Evolutionary conservation across 2,888 invertebrate species (phyloP).

Genomic region (Sturmia bella): DNA sequence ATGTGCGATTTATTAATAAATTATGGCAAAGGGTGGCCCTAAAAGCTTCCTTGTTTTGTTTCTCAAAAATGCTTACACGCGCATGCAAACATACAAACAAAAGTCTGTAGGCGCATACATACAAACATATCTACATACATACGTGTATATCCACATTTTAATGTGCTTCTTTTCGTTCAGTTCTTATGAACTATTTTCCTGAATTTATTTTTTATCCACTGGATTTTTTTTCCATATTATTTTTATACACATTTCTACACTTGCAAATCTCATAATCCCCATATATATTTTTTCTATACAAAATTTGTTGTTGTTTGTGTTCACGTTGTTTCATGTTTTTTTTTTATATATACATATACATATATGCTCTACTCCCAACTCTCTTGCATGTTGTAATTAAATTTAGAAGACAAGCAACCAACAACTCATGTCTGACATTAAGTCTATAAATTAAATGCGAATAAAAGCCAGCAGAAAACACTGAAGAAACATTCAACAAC

Average conservation of each 20-base stretch:
- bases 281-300: slow-evolving; percentile 6
- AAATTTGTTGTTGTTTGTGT: slow-evolving; percentile 18
- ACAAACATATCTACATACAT: background rate
- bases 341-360: background rate
- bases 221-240: slow-evolving; percentile 1
- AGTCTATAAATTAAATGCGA: slow-evolving; percentile 66
- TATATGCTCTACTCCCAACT: slow-evolving; percentile 1
- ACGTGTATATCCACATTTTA: background rate
- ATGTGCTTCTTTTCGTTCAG: too few species aligned
- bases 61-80: too few species aligned
- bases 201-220: slow-evolving; percentile 17
- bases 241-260: background rate
- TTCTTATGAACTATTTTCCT: background rate
- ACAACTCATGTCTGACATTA: slow-evolving; percentile 64
- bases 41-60: too few species aligned
- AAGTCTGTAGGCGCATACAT: too few species aligned
- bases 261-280: slow-evolving; percentile 51
- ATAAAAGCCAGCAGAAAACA: slow-evolving; percentile 28
- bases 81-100: too few species aligned
- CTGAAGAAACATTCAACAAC: slow-evolving; percentile 39
- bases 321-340: too few species aligned
- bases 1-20: too few species aligned
- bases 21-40: too few species aligned
- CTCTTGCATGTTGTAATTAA: slow-evolving; percentile 58
- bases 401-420: slow-evolving; percentile 52